phyloP scores from a whole-genome alignment of 2,797 vertebrate genomes.

The Pseudopleuronectes americanus region DNA sequence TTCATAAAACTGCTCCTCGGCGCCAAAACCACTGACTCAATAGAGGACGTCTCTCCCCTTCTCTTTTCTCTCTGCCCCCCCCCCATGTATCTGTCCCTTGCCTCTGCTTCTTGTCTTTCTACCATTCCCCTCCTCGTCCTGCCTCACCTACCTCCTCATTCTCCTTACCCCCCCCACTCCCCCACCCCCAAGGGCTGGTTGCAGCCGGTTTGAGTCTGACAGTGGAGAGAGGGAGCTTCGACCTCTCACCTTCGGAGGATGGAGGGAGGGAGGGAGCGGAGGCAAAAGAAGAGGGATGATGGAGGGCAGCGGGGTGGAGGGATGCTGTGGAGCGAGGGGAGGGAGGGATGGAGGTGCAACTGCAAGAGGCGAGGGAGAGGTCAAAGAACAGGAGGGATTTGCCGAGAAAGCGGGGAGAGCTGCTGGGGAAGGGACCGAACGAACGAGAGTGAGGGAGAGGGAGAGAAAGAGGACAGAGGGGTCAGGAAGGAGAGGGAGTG shows the following conservation, averaged over 20 bases:
- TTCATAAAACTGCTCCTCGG: conserved; percentile 78
- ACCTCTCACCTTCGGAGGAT: conserved; percentile 83
- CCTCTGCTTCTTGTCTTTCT: conserved; percentile 5
- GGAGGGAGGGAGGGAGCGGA: conserved; percentile 53
- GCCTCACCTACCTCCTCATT: conserved; percentile 55
- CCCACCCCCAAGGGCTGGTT: conserved; percentile 64
- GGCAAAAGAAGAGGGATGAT: conserved; percentile 66
- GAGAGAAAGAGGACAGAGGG: conserved; percentile 59
- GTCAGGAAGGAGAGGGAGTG: conserved; percentile 64
- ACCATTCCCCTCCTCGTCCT: conserved; percentile 29
- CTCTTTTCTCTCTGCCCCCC: conserved; percentile 45
- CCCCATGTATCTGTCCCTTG: conserved; percentile 25
- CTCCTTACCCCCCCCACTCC: conserved; percentile 27
- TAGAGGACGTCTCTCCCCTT: conserved; percentile 59
- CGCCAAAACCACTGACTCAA: conserved; percentile 69
- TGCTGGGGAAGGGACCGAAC: conserved; percentile 40
- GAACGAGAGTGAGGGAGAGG: conserved; percentile 40
- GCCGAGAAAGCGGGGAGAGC: conserved; percentile 55
- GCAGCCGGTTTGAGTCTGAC: conserved; percentile 81
- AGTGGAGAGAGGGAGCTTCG: conserved; percentile 75
- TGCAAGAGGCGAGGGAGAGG: conserved; percentile 73
- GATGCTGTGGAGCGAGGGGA: conserved; percentile 36
- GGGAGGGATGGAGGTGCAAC: conserved; percentile 54
- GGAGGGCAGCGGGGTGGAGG: conserved; percentile 59
- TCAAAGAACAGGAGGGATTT: conserved; percentile 82